Evolutionary conservation across 2,113 vertebrate genomes (phyloP).

Genomic region (Brachyhypopomus occidentalis): DNA sequence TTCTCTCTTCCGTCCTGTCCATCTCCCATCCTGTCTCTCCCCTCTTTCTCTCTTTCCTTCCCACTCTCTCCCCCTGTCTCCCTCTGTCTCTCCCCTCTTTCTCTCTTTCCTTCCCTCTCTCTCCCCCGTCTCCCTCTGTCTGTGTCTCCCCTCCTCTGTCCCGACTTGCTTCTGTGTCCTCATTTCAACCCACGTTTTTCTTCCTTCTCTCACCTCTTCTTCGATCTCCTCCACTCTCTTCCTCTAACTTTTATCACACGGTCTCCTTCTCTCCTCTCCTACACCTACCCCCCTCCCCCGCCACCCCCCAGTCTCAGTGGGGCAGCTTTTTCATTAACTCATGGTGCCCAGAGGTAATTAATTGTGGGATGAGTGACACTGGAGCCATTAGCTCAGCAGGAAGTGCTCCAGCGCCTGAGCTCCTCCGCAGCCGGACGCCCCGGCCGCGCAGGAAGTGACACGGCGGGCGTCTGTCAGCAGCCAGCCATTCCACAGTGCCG

Average conservation of each 20-base stretch:
- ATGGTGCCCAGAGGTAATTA: slow-evolving; percentile 57
- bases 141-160: background rate
- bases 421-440: background rate
- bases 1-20: background rate
- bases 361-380: slow-evolving; percentile 62
- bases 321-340: slow-evolving; percentile 60
- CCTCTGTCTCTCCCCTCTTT: background rate
- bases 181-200: no score
- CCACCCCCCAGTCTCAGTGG: slow-evolving; percentile 48
- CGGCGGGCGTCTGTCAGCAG: slow-evolving; percentile 55
- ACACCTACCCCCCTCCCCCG: background rate
- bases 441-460: slow-evolving; percentile 54
- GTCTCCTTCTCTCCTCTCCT: background rate
- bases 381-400: slow-evolving; percentile 61
- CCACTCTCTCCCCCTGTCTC: no score
- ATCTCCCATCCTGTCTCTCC: background rate
- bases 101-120: background rate
- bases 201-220: no score
- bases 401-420: slow-evolving; percentile 43
- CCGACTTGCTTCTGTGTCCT: no score
- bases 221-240: no score
- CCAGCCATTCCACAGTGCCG: slow-evolving; percentile 24
- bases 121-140: background rate
- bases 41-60: background rate
- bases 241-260: no score